Base-by-base conservation (phyloP, 1,140 invertebrate species). In the Anastatus disparis region DNA sequence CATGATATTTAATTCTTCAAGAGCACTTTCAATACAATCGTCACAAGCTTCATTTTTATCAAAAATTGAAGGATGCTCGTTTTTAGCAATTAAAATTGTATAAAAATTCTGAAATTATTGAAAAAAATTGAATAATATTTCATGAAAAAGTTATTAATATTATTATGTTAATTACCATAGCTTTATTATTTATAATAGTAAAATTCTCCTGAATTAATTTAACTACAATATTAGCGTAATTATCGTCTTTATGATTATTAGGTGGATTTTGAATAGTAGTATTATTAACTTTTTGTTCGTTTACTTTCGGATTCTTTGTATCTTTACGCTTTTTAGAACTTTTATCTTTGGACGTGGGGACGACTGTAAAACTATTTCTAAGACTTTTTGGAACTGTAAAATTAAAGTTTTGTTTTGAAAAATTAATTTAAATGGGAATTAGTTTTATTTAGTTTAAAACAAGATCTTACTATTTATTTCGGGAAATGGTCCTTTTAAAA, bases 71-170 rank as follows among this genome's bases (percentile, higher is more conserved):
- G 20, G 7, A n/a, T 56, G 29, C 6, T 70, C 59, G 1, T 7
- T 13, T 61, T 70, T 63, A 38, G 63, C 31, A 1, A 24, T 63
- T 26, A 70, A 35, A 3, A 1, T 2, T 6, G 35, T 63, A 15
- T 70, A 63, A 53, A 17, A 70, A 46, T 31, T 31, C 68, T 70
- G 31, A 64, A 52, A 35, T 48, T n/a, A 31, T 31, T 46, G n/a
- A 62, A 27, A 46, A 44, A 46, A 27, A 10, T 12, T 24, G 8
- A 44, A 22, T 26, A 8, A 20, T 61, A 44, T 15, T 44, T 44
- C n/a, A 12, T n/a, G 7, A 44, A 44, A 50, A 2, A 50, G 20
- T 50, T 8, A 22, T 20, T 4, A 38, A 40, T 20, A 3, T 8
- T 58, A 27, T 2, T 15, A 35, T 38, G 6, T 58, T 10, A 38